Evolutionary conservation across 1,140 invertebrate genomes (phyloP), one percentile per base, ranked within the genome.

Genomic region (Drosophila watanabei): DNA sequence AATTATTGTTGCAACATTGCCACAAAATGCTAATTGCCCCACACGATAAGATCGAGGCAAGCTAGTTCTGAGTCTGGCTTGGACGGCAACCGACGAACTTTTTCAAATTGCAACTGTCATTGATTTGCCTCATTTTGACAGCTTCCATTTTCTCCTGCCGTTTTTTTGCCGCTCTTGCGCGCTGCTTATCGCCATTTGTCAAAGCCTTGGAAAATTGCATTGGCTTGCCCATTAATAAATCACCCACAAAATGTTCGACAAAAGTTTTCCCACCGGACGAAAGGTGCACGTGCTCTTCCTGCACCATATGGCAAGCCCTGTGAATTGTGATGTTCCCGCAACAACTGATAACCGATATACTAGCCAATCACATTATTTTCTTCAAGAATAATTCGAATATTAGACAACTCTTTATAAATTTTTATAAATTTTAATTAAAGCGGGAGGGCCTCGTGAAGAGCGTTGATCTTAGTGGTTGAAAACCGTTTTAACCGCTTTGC

Each of bases 21-120:
- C 82, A 82, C 86, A 86, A 86, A 89, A 90, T 90, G 86, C 87
- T 90, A 90, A 90, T 90, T 90, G 86, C 86, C 86, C 63, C 79
- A 61, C 41, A 75, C 79, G 82, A 90, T 90, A 86, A 69, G 82
- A 86, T 90, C 86, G 76, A 82, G 57, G 52, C 64, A 43, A 45
- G 80, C 65, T 35, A 43, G 41, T 24, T 66, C 51, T 24, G 32
- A 13, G 49, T 45, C 33, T 46, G 28, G 33, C 51, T 46, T 35
- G 75, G 33, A 30, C 8, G 56, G 66, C 46, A 13, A 48, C 54
- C 64, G 46, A 30, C 33, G 18, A 90, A 90, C 63, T 86, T 91
- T 89, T 77, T 56, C 79, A 68, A 90, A 86, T 80, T 82, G 72
- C 86, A 82, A 69, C 82, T 90, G 86, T 78, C 86, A 90, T 86